A percentile compares a stretch with the other conserved stretches of the same genome.
These are phyloP conservation scores for Yoshiicerus persimilis DNA, from an alignment of 1,140 invertebrate species.

Conservation along the genomic window DNA sequence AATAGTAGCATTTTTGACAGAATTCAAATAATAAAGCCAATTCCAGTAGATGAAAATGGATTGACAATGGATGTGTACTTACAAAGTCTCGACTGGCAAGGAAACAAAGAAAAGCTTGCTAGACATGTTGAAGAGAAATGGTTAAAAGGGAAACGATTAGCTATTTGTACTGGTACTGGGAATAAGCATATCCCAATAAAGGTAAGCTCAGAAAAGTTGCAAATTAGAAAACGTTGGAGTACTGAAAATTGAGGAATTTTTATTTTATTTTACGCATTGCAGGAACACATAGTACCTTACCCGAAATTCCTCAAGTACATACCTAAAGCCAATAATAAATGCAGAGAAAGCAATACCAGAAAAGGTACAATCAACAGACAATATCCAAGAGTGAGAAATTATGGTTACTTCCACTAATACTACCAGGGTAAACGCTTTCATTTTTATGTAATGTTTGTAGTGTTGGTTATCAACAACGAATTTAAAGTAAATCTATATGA, in stretches of 20 bases:
- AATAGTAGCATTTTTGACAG: not conserved
- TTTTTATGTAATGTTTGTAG: no score
- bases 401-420: not conserved
- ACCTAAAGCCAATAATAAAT: not conserved
- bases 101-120: not conserved
- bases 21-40: not conserved
- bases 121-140: not conserved
- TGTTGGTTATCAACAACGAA: no score
- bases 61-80: not conserved
- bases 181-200: not conserved
- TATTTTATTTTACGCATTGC: not conserved
- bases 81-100: not conserved
- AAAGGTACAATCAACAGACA: not conserved
- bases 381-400: not conserved
- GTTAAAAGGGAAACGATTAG: not conserved
- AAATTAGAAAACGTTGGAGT: not conserved
- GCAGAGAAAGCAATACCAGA: not conserved
- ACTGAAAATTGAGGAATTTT: not conserved
- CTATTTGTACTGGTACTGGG: not conserved
- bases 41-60: not conserved
- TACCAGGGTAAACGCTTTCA: no score
- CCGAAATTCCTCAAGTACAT: not conserved
- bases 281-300: not conserved
- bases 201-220: not conserved
- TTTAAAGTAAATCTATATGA: no score